Evolutionary conservation across 2,113 vertebrate species (phyloP).

Genomic region (Chamaetylas fuelleborni): DNA sequence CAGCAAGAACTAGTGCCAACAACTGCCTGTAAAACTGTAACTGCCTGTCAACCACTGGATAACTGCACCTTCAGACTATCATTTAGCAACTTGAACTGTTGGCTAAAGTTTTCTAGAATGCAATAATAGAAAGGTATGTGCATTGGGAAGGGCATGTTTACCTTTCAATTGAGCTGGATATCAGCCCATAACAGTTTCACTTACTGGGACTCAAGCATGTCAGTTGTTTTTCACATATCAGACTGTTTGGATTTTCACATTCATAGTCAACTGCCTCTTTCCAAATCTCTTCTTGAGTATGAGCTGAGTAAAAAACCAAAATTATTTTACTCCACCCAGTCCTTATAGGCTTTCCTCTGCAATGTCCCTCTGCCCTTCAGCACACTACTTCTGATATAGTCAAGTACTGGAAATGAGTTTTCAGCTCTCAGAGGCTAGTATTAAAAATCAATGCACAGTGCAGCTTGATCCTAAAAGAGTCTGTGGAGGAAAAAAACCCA

Average conservation of each 20-base stretch:
- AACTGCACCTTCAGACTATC: background rate
- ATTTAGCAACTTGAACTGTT: background rate
- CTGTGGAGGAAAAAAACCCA: accelerated
- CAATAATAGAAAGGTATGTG: constrained; percentile 27
- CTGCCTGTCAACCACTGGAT: background rate
- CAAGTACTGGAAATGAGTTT: background rate
- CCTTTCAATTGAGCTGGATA: background rate
- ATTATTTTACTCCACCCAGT: background rate
- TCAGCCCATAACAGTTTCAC: background rate
- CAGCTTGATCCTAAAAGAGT: background rate
- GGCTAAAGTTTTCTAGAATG: constrained; percentile 33
- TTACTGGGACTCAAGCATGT: background rate
- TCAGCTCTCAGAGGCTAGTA: background rate
- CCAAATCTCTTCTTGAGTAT: background rate
- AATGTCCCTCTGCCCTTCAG: background rate
- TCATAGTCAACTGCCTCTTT: background rate
- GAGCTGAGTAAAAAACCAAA: background rate
- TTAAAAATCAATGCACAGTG: background rate
- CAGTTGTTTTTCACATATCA: background rate
- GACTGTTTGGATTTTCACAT: background rate
- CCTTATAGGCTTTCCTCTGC: background rate
- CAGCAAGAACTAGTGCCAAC: background rate
- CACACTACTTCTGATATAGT: background rate
- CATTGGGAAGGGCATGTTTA: constrained; percentile 36
- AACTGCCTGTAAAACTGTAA: background rate